These are phyloP conservation scores for Glaucomys volans DNA, from an alignment of 2,113 vertebrate species.

Conservation along the genomic window DNA sequence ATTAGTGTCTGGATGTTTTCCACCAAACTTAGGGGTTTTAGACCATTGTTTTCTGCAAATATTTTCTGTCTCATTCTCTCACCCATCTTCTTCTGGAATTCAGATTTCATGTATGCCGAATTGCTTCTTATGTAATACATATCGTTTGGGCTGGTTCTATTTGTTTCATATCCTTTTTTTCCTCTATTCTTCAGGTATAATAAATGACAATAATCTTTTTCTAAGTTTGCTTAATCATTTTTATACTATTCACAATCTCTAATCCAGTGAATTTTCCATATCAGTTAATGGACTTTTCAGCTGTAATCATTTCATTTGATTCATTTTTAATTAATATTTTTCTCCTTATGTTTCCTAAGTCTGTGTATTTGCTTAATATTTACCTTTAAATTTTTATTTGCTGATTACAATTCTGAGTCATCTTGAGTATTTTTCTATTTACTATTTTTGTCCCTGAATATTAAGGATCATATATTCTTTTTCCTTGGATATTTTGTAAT, in stretches of 20 bases:
- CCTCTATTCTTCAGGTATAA: background rate
- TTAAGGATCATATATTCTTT: background rate
- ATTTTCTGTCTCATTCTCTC: background rate
- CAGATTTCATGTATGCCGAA: background rate
- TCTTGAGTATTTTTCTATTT: background rate
- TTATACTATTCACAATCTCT: background rate
- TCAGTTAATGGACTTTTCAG: background rate
- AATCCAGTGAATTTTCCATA: background rate
- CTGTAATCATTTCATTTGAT: background rate
- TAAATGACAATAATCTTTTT: background rate
- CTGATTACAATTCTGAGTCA: background rate
- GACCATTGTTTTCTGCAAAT: background rate
- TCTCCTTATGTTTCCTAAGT: background rate
- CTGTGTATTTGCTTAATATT: background rate
- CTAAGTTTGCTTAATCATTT: background rate
- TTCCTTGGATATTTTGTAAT: background rate
- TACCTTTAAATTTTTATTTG: background rate
- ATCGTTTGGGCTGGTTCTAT: background rate
- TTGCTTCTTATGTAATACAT: background rate
- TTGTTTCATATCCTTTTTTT: background rate
- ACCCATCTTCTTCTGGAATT: background rate
- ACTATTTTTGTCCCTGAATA: background rate
- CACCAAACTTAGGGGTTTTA: background rate
- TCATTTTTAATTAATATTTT: background rate
- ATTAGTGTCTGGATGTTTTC: background rate